These are phyloP conservation scores for Morpho achilles DNA, from an alignment of 2,888 invertebrate genomes.

Conservation along the genomic window DNA sequence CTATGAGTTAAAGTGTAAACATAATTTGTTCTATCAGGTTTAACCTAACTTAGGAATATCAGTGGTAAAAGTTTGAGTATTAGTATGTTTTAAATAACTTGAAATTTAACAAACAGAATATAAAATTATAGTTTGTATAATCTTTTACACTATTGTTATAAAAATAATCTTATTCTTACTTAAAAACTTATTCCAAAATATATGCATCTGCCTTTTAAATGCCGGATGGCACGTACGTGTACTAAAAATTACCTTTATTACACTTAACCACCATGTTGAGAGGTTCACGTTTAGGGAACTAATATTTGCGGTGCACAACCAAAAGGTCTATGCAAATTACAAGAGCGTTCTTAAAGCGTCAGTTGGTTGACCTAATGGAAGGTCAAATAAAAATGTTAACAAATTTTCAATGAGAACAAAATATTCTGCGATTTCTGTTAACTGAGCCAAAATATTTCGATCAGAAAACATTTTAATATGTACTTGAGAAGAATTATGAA, in stretches of 20 bases:
- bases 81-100: too few relatives aligned
- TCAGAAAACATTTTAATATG: too few relatives aligned
- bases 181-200: not conserved
- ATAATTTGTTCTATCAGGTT: too few relatives aligned
- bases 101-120: too few relatives aligned
- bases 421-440: too few relatives aligned
- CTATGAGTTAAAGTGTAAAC: too few relatives aligned
- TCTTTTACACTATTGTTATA: not conserved
- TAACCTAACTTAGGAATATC: too few relatives aligned
- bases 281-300: constrained; percentile 37
- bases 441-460: too few relatives aligned
- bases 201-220: constrained; percentile 50
- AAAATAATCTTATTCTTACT: not conserved
- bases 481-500: too few relatives aligned
- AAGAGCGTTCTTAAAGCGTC: constrained; percentile 7
- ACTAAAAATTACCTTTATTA: constrained; percentile 46
- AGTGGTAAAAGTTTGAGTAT: too few relatives aligned
- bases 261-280: constrained; percentile 37
- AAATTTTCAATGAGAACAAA: too few relatives aligned
- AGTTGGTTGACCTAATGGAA: constrained; percentile 14
- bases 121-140: too few relatives aligned
- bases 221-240: constrained; percentile 46
- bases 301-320: constrained; percentile 26
- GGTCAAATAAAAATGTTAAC: not conserved
- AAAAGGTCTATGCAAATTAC: constrained; percentile 14